phyloP scores from a whole-genome alignment of 2,797 vertebrate species.

The Peromyscus melanophrys region DNA sequence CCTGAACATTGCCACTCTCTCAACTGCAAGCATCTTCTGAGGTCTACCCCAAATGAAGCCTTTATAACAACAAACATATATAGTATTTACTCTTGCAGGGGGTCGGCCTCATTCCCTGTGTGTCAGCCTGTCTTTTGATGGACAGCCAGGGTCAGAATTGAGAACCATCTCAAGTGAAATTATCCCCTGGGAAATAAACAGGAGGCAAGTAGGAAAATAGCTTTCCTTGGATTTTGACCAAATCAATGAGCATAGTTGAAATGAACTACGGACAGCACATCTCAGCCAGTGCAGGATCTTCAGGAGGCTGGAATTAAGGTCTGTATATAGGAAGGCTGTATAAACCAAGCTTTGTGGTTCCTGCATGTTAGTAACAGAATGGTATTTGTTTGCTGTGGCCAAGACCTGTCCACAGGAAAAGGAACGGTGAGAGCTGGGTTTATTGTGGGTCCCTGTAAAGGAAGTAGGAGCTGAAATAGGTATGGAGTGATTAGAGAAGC shows the following conservation, averaged over 20 bases:
- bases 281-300: not conserved
- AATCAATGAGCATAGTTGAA: not conserved
- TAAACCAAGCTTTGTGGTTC: too few relatives aligned
- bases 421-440: not conserved
- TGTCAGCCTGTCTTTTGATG: not conserved
- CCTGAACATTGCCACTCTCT: not conserved
- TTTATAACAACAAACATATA: not conserved
- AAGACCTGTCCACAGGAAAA: not conserved
- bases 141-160: not conserved
- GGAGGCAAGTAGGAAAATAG: not conserved
- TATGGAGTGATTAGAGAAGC: not conserved
- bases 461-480: not conserved
- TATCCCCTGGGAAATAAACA: not conserved
- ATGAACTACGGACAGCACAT: not conserved
- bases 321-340: not conserved
- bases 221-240: not conserved
- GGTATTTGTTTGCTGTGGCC: not conserved
- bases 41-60: not conserved
- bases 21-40: not conserved
- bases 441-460: not conserved
- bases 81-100: not conserved
- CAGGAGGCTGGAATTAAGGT: not conserved
- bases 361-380: not conserved
- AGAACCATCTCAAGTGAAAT: constrained; percentile 4
- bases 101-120: not conserved